Base-by-base conservation (phyloP, 2,113 vertebrate species). In the Carettochelys insculpta region DNA sequence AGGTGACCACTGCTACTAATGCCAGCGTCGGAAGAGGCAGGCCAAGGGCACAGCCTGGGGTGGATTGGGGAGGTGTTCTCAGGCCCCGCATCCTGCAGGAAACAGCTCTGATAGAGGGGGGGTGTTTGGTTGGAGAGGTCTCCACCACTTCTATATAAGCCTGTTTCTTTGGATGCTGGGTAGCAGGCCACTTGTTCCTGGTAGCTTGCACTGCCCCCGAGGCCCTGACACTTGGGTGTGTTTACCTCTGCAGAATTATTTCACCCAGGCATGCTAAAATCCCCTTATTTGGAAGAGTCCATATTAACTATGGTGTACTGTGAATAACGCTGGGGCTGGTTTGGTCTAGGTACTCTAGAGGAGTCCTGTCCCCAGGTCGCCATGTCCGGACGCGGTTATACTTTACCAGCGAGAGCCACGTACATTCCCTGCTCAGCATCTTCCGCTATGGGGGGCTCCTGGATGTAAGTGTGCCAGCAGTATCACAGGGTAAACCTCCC, bases 381-480 rank as follows among this genome's bases (percentile, higher is more conserved):
- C 99, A 99, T 0, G 99, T 99, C 54, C 98, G 99, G 82, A 99
- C 99, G 0, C 98, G 99, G 3, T 96, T 99, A 38, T 99, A 99
- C 95, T 99, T 99, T 96, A 99, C 99, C 96, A 99, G 99, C 2
- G 99, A 99, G 96, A 99, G 99, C 94, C 99, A 99, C 0, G 99
- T 99, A 78, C 99, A 99, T 97, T 99, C 99, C 16, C 97, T 99
- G 89, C 99, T 99, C 92, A 99, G 99, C 77, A 98, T 99, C 93
- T 99, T 99, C 97, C 98, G 99, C 90, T 99, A 99, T 2, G 99
- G 99, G 75, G 99, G 99, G 77, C 97, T 99, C 92, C 98, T 99
- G 34, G 98, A 99, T 81, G 99, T 99, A 98, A 98, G 99, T 93
- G 93, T 94, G 92, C 89, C 87, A 76, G 45, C 90, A 80, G 1